phyloP scores from a whole-genome alignment of 2,797 vertebrate genomes.

The Tamandua tetradactyla region DNA sequence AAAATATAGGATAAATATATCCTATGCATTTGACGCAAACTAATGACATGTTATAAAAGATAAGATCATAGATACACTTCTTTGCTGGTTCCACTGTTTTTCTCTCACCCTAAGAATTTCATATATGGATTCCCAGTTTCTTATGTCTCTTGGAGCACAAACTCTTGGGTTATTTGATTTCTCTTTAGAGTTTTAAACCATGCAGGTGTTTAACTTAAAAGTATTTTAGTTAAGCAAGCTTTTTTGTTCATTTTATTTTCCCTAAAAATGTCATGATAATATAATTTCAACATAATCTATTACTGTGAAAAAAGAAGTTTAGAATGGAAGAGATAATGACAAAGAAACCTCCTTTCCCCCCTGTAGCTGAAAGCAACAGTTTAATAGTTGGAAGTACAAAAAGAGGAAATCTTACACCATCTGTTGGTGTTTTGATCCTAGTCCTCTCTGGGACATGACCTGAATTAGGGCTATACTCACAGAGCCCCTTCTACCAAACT shows the following conservation, averaged over 20 bases:
- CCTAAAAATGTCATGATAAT: background rate
- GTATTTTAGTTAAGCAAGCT: background rate
- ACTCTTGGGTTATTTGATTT: background rate
- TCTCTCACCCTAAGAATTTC: background rate
- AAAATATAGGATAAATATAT: background rate
- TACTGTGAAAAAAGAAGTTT: background rate
- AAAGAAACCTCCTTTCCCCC: background rate
- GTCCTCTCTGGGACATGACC: background rate
- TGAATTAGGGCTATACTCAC: background rate
- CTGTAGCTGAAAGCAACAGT: background rate
- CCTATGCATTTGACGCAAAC: background rate
- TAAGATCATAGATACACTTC: background rate
- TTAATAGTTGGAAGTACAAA: background rate
- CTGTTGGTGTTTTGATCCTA: background rate
- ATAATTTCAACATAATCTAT: background rate
- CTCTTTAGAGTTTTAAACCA: background rate
- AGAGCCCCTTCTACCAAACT: background rate
- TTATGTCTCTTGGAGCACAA: background rate
- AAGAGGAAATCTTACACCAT: background rate
- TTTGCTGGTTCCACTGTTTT: background rate
- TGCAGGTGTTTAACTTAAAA: background rate
- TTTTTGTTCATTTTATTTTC: slow-evolving; percentile 21
- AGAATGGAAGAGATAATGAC: background rate
- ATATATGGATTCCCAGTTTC: background rate
- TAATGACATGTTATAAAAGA: background rate